Base-by-base conservation (phyloP, 2,888 invertebrate species). In the Caenorhabditis sp. region DNA sequence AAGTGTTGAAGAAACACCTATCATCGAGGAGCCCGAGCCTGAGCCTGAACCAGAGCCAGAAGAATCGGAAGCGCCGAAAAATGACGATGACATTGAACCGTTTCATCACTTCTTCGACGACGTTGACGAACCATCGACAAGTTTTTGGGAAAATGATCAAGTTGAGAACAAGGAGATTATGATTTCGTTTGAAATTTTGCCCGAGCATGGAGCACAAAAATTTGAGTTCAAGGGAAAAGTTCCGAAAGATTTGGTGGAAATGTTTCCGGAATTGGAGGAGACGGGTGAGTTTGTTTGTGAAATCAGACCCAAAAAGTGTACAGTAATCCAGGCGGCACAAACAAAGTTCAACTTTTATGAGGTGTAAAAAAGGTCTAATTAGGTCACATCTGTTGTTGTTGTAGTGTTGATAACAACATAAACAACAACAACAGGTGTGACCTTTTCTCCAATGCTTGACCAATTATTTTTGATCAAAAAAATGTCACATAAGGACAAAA, bases 251-350 rank as follows among this genome's bases (percentile, higher is more conserved):
- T 58, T 73, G 5, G 54, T 55, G 10, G 62, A 58, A 5, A 43
- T 69, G 10, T 73, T 69, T 58, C 73, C 73, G 8, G 60, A 26
- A 19, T 51, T 73, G 12, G 73, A 73, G 19, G 57, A 65, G 1
- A 73, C 73, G n/a, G 58, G 73, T 73, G 12, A 62, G 62, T 37
- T 21, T 17, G 26, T 61, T 62, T 51, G 4, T 10, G 12, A 37
- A 58, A 37, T 58, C 37, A 36, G 27, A 19, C 21, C 49, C 2
- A 59, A 61, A 51, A 10, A 23, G n/a, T 26, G 8, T n/a, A n/a
- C n/a, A n/a, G n/a, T n/a, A n/a, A n/a, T n/a, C n/a, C n/a, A n/a
- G n/a, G n/a, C n/a, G n/a, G n/a, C n/a, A n/a, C n/a, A n/a, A n/a
- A n/a, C n/a, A n/a, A n/a, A n/a, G n/a, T n/a, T n/a, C n/a, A n/a